Conservation (phyloP, 2,113 vertebrate species). For the Lycocorax pyrrhopterus region DNA sequence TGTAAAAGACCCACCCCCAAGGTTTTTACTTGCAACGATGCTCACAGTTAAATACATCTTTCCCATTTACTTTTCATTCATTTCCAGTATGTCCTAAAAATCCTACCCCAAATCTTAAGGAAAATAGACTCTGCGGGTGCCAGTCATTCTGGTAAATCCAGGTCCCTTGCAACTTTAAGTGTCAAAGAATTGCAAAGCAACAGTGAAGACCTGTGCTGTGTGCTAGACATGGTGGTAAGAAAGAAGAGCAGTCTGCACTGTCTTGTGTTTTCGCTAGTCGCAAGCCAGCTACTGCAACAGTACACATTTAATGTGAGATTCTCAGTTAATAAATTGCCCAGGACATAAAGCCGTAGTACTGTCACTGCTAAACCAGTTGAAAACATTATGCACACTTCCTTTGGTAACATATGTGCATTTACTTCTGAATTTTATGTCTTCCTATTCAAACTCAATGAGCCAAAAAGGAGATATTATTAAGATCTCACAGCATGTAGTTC, state of each 20-base stretch:
- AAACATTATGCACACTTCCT: constrained; percentile 3
- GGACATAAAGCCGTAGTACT: not conserved
- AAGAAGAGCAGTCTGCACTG: not conserved
- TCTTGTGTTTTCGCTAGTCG: not conserved
- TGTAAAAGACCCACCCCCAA: not conserved
- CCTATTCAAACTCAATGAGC: constrained; percentile 61
- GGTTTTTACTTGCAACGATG: not conserved
- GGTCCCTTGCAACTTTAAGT: not conserved
- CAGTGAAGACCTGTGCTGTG: not conserved
- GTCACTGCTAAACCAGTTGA: constrained; percentile 3
- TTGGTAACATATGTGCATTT: not conserved
- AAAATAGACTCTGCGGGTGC: not conserved
- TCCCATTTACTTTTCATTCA: not conserved
- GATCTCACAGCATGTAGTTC: constrained; percentile 20
- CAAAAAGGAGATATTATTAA: constrained; percentile 50
- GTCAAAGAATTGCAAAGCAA: not conserved
- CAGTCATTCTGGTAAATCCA: not conserved
- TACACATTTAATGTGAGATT: not conserved
- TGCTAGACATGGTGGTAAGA: not conserved
- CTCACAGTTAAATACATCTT: not conserved
- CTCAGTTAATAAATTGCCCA: constrained; percentile 54
- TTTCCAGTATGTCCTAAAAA: not conserved
- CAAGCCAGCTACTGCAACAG: not conserved
- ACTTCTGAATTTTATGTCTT: constrained; percentile 48
- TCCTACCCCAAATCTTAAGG: not conserved